phyloP scores from a whole-genome alignment of 1,140 invertebrate species.

The Drosophila ironensis region DNA sequence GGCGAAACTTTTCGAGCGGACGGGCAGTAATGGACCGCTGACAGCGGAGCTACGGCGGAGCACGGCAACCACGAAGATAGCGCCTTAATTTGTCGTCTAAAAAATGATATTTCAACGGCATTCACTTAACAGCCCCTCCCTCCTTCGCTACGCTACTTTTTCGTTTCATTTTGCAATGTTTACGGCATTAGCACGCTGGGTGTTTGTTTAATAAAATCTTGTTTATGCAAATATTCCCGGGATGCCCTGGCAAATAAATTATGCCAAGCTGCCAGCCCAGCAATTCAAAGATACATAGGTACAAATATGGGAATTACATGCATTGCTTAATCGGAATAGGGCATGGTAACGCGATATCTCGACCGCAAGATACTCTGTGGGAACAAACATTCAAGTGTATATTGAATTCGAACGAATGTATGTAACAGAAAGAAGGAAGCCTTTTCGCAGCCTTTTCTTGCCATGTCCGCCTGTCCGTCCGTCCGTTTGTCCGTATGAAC shows the following conservation, averaged over 20 bases:
- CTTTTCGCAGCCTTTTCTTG: too few relatives aligned
- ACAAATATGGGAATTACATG: constrained; percentile 41
- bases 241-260: constrained; percentile 36
- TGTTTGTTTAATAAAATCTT: constrained; percentile 17
- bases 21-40: constrained; percentile 6
- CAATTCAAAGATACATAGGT: constrained; percentile 10
- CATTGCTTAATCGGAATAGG: constrained; percentile 28
- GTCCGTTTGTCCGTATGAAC: too few relatives aligned
- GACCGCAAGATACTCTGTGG: neutral
- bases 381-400: neutral
- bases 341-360: neutral
- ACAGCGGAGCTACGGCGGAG: neutral
- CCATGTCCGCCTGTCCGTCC: too few relatives aligned
- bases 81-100: constrained; percentile 1
- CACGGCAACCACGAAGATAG: too few relatives aligned
- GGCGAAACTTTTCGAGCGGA: constrained; percentile 11
- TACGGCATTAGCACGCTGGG: neutral
- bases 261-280: constrained; percentile 17
- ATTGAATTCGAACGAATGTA: too few relatives aligned
- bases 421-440: too few relatives aligned
- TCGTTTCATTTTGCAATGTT: constrained; percentile 1
- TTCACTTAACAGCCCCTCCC: neutral
- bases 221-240: constrained; percentile 5
- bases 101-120: neutral
- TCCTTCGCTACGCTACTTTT: neutral